These are phyloP conservation scores for Rhagonycha fulva DNA, from an alignment of 2,888 invertebrate species.

Conservation along the genomic window DNA sequence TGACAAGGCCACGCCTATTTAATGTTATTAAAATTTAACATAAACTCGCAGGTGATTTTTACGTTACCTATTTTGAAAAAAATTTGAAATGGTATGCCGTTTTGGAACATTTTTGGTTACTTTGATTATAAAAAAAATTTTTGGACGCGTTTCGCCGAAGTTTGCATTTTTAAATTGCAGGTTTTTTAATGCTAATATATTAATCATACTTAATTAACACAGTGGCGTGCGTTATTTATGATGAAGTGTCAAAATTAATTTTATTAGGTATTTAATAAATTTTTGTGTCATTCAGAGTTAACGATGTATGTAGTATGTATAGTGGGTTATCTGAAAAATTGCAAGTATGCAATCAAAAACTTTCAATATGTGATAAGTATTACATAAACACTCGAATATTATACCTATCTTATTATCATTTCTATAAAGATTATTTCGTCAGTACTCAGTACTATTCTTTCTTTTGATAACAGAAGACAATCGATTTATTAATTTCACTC, in stretches of 20 bases:
- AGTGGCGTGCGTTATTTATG: neutral
- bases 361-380: neutral
- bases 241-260: neutral
- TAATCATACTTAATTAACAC: neutral
- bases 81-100: neutral
- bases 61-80: neutral
- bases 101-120: neutral
- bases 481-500: neutral
- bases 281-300: neutral
- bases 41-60: slow-evolving; percentile 26
- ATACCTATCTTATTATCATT: neutral
- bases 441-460: neutral
- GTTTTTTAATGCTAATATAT: neutral
- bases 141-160: neutral
- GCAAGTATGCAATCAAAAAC: neutral
- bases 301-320: neutral
- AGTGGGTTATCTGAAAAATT: neutral
- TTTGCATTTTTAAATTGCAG: neutral
- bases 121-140: neutral
- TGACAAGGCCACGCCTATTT: slow-evolving; percentile 51
- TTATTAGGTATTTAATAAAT: neutral
- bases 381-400: neutral
- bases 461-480: neutral
- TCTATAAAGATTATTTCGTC: neutral
- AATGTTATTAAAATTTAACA: slow-evolving; percentile 26